A percentile compares a stretch with the other conserved stretches of the same genome.
Conservation (phyloP, 1,140 invertebrate species). For the Diorhabda sublineata region DNA sequence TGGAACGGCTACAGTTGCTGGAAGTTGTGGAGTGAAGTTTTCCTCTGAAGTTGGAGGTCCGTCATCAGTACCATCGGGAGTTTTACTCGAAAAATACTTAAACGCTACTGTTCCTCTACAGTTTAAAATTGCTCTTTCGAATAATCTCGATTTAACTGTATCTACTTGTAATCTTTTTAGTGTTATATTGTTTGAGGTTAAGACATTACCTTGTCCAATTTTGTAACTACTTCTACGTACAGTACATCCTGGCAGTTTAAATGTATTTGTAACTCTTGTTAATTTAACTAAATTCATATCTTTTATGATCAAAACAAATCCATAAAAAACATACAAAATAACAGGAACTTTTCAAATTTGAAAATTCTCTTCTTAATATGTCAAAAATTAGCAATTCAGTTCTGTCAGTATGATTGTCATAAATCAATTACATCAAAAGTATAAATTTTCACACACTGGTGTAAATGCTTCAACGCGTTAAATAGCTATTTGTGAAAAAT, state of each 20-base stretch:
- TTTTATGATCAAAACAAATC: neutral
- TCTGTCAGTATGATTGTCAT: too few relatives aligned
- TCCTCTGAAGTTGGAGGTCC: constrained; percentile 32
- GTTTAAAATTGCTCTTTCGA: neutral
- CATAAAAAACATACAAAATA: too few relatives aligned
- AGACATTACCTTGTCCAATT: neutral
- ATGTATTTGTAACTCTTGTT: neutral
- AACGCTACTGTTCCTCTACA: neutral
- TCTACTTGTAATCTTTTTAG: neutral
- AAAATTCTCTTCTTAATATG: too few relatives aligned
- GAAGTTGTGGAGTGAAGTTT: constrained; percentile 55
- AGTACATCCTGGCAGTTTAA: neutral
- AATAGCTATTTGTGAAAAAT: too few relatives aligned
- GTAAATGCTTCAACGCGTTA: too few relatives aligned
- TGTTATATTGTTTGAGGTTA: neutral
- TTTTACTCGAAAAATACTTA: constrained; percentile 32
- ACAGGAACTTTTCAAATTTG: too few relatives aligned
- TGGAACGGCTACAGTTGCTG: constrained; percentile 89
- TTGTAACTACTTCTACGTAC: constrained; percentile 1
- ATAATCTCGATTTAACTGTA: neutral
- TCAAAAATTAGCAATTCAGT: too few relatives aligned
- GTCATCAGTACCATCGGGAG: constrained; percentile 37
- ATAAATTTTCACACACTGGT: too few relatives aligned
- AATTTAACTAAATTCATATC: neutral
- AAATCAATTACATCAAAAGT: too few relatives aligned